Evolutionary conservation across 2,888 invertebrate genomes (phyloP).

Genomic region (Polymixis flavicincta): DNA sequence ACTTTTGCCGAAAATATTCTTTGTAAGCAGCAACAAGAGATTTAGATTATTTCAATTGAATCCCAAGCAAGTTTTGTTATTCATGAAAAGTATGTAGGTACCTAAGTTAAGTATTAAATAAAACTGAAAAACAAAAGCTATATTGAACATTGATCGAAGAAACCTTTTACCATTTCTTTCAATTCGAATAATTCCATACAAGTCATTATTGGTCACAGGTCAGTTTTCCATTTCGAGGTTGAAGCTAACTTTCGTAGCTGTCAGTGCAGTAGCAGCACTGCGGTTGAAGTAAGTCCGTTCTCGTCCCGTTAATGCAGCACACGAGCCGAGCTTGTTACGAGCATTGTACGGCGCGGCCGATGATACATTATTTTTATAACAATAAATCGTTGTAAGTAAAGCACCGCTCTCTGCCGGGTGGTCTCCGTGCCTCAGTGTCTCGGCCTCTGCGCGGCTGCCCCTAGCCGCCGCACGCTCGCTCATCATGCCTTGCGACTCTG

Average conservation of each 20-base stretch:
- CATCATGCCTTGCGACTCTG: slow-evolving; percentile 62
- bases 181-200: background rate
- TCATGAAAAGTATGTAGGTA: background rate
- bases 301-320: slow-evolving; percentile 82
- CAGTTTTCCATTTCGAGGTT: background rate
- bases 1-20: background rate
- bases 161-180: background rate
- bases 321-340: slow-evolving; percentile 85
- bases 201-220: background rate
- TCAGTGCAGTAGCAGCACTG: slow-evolving; percentile 44
- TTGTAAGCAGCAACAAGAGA: background rate
- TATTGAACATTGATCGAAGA: background rate
- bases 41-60: background rate
- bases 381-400: slow-evolving; percentile 90
- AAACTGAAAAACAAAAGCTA: background rate
- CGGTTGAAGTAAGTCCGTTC: slow-evolving; percentile 67
- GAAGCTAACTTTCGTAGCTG: slow-evolving; percentile 53
- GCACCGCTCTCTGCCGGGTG: slow-evolving; percentile 86
- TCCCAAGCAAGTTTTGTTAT: background rate
- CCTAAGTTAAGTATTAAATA: background rate
- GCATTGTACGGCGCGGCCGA: slow-evolving; percentile 85
- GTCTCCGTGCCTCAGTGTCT: slow-evolving; percentile 73
- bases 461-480: slow-evolving; percentile 71
- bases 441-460: slow-evolving; percentile 80
- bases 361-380: slow-evolving; percentile 91